These are phyloP conservation scores for Drosophila pseudotalamancana DNA, from an alignment of 2,888 invertebrate genomes.

Conservation along the genomic window DNA sequence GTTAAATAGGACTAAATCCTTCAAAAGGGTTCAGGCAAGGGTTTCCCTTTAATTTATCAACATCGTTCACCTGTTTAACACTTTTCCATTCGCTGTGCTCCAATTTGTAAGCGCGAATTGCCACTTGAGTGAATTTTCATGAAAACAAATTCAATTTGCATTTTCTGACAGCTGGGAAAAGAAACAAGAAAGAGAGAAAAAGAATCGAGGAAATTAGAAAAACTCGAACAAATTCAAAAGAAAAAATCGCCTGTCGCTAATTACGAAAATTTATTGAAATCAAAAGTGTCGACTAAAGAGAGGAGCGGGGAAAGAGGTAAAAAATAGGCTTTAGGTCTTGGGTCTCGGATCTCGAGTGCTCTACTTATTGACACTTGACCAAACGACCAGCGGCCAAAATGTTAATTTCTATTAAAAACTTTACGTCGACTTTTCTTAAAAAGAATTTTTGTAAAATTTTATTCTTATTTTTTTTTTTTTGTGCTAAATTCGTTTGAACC, in stretches of 20 bases:
- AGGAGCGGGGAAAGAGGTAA: background rate
- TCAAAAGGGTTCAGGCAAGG: constrained; percentile 19
- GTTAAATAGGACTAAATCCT: too few species aligned
- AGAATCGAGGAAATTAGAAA: constrained; percentile 16
- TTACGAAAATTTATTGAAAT: constrained; percentile 77
- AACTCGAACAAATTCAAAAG: constrained; percentile 36
- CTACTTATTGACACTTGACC: constrained; percentile 76
- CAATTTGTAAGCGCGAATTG: constrained; percentile 45
- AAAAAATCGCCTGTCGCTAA: constrained; percentile 70
- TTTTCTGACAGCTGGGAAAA: constrained; percentile 50
- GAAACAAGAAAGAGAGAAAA: constrained; percentile 6
- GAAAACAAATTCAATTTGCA: constrained; percentile 69
- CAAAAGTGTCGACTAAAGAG: constrained; percentile 64
- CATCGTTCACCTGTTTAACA: constrained; percentile 52
- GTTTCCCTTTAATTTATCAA: constrained; percentile 28
- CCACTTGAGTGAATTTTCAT: constrained; percentile 60
- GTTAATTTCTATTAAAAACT: constrained; percentile 77
- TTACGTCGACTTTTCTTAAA: constrained; percentile 59
- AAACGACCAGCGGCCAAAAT: constrained; percentile 70
- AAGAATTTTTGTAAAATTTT: constrained; percentile 49
- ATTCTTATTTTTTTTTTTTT: constrained; percentile 27
- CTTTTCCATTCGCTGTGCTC: constrained; percentile 28
- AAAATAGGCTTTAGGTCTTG: constrained; percentile 47
- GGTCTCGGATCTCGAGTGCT: constrained; percentile 21
- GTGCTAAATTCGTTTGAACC: constrained; percentile 62